Evolutionary conservation across 1,140 invertebrate species (phyloP).

Genomic region (Aphis gossypii): DNA sequence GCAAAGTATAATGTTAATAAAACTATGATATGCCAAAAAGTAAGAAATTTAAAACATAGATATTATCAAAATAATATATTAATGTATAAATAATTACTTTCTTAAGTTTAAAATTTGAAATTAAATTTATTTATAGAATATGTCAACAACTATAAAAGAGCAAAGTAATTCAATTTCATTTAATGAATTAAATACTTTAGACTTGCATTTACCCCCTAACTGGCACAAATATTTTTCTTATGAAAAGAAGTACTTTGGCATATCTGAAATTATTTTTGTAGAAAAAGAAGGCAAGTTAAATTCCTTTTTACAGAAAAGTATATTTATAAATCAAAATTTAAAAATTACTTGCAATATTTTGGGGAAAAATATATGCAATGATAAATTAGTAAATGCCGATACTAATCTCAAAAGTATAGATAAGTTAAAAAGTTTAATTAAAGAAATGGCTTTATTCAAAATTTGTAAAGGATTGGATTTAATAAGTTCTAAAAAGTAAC

Average conservation of each 20-base stretch:
- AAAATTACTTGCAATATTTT: background rate
- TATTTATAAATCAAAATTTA: background rate
- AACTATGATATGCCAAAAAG: background rate
- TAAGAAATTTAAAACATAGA: background rate
- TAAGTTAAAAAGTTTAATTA: background rate
- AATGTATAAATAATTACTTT: background rate
- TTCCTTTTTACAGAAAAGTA: background rate
- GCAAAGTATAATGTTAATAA: background rate
- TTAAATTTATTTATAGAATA: background rate
- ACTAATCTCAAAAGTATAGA: background rate
- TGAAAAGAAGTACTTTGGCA: background rate
- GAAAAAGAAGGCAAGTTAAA: background rate
- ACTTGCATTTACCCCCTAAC: background rate
- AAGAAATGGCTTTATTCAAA: background rate
- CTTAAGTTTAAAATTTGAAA: background rate
- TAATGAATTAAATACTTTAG: background rate
- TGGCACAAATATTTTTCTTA: background rate
- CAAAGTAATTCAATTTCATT: background rate
- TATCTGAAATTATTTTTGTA: constrained; percentile 5
- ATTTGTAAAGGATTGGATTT: background rate
- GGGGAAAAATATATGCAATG: background rate
- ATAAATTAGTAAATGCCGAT: background rate
- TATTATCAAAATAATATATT: background rate
- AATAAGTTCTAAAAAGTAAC: background rate
- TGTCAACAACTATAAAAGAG: background rate